Base-by-base conservation (phyloP, 2,113 vertebrate species). In the Lophura nycthemera region DNA sequence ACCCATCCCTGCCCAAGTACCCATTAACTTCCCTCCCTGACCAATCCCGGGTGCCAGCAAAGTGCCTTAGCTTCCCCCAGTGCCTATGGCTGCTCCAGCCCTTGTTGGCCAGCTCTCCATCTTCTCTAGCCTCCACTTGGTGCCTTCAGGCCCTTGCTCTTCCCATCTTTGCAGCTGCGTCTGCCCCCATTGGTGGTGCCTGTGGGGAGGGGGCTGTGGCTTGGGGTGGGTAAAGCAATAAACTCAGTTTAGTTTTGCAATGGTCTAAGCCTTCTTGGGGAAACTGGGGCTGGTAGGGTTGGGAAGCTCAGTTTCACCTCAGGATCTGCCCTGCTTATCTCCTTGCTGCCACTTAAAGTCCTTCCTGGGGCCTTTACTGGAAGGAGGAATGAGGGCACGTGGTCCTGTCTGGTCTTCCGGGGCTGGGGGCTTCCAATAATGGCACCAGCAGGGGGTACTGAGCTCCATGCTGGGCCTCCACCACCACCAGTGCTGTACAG, bases 231-330 rank as follows among this genome's bases (percentile, higher is more conserved):
- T 11, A 22, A 72, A 90, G 38, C 66, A 96, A 93, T 95, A 95
- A 96, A 96, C 25, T 66, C 45, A 5, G 19, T 25, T 56, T 89
- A 75, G 61, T 93, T 95, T 95, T 94, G 92, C 90, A 87, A 24
- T 10, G 67, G 71, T 10, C 1, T 36, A 59, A 17, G 56, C 10
- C 6, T 66, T 80, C 6, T 27, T 74, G 47, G 17, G n/a, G 24
- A 16, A 45, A 20, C 3, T 16, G 30, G 15, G 10, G 11, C 30
- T 6, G 2, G 12, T 3, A 9, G 1, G 32, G 14, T 9, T 13
- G 66, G 66, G 8, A 40, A 22, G 9, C 14, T 1, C 27, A 8
- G 42, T 22, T 65, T 4, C 29, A 12, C 18, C 32, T 4, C 2
- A 6, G 38, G 22, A 11, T 14, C 6, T 12, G 29, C 3, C 2